Evolutionary conservation across 2,113 vertebrate genomes (phyloP).

Genomic region (Seriola dumerili): DNA sequence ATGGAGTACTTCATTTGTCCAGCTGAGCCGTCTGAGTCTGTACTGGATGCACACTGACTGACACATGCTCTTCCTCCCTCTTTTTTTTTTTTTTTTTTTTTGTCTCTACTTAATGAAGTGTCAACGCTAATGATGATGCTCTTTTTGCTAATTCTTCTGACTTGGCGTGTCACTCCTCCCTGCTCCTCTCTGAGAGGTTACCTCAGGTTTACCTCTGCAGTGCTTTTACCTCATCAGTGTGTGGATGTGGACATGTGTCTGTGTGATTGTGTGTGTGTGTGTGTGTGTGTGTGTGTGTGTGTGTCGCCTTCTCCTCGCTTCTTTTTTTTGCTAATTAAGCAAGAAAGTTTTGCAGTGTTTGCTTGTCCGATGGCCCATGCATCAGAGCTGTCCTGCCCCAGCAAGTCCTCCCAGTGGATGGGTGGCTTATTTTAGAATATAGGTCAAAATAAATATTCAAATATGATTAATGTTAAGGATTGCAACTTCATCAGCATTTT

Average conservation of each 20-base stretch:
- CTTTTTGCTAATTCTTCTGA: slow-evolving; percentile 58
- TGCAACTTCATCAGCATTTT: slow-evolving; percentile 14
- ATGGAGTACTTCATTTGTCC: slow-evolving; percentile 40
- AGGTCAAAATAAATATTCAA: slow-evolving; percentile 67
- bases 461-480: slow-evolving; percentile 31
- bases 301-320: slow-evolving; percentile 1
- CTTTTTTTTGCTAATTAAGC: slow-evolving; percentile 63
- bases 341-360: slow-evolving; percentile 67
- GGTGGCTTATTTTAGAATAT: slow-evolving; percentile 61
- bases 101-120: slow-evolving; percentile 55
- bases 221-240: slow-evolving; percentile 30
- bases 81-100: background rate
- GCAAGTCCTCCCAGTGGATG: slow-evolving; percentile 44
- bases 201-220: slow-evolving; percentile 42
- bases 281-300: background rate
- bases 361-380: slow-evolving; percentile 56
- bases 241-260: background rate
- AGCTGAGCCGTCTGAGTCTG: slow-evolving; percentile 29
- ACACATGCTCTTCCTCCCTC: slow-evolving; percentile 24
- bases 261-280: background rate
- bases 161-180: slow-evolving; percentile 59
- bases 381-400: slow-evolving; percentile 58
- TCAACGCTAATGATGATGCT: slow-evolving; percentile 63
- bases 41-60: slow-evolving; percentile 38
- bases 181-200: slow-evolving; percentile 45